Percentiles rank a stretch among this genome's conserved stretches.
Evolutionary conservation across 2,888 invertebrate genomes (phyloP).

Genomic region (Camptogramma bilineatum): DNA sequence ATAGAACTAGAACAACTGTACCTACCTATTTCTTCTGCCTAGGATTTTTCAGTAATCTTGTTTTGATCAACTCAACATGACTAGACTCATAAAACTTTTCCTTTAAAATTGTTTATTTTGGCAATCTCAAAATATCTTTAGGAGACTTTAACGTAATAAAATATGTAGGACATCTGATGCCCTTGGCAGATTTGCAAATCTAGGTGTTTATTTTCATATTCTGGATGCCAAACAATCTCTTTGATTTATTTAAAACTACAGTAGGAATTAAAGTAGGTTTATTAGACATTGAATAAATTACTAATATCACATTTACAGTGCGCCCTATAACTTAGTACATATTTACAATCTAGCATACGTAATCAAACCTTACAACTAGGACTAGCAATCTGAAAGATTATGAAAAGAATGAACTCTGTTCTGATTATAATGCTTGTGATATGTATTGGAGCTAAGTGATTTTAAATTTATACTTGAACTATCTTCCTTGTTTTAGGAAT

Average conservation of each 20-base stretch:
- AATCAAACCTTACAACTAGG: slow-evolving; percentile 72
- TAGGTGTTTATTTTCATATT: slow-evolving; percentile 8
- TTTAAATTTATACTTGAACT: slow-evolving; percentile 73
- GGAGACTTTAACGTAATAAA: slow-evolving; percentile 22
- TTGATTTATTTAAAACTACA: slow-evolving; percentile 33
- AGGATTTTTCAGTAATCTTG: not conserved
- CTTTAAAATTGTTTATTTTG: slow-evolving; percentile 10
- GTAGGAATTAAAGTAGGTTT: slow-evolving; percentile 33
- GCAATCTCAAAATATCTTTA: slow-evolving; percentile 18
- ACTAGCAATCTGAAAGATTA: slow-evolving; percentile 74
- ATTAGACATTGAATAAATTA: slow-evolving; percentile 66
- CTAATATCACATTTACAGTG: slow-evolving; percentile 83
- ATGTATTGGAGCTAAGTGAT: slow-evolving; percentile 60
- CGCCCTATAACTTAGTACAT: slow-evolving; percentile 61
- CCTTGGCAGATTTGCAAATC: slow-evolving; percentile 29
- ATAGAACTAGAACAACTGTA: no score
- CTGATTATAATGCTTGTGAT: slow-evolving; percentile 77
- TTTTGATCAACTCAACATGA: not conserved
- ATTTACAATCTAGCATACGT: slow-evolving; percentile 47
- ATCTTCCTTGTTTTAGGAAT: slow-evolving; percentile 81
- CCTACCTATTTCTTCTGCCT: slow-evolving; percentile 4
- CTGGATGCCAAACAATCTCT: slow-evolving; percentile 4
- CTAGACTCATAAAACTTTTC: not conserved
- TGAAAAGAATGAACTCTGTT: slow-evolving; percentile 68
- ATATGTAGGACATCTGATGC: slow-evolving; percentile 25